Conservation (phyloP, 2,797 vertebrate genomes). For the Pelobates cultripes region DNA sequence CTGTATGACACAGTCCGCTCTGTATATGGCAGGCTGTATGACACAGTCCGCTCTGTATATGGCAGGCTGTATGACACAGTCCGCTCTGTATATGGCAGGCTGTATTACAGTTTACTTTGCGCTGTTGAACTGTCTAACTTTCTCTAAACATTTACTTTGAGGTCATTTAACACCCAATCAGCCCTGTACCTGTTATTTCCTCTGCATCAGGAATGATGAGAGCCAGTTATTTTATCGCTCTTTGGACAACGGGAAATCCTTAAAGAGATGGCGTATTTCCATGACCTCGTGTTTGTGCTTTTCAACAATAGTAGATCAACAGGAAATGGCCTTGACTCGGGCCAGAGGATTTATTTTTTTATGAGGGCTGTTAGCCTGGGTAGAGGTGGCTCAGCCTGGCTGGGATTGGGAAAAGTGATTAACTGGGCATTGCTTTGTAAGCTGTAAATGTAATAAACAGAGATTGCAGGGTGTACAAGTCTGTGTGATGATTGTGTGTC, state of each 20-base stretch:
- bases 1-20: no score
- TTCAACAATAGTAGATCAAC: conserved; percentile 63
- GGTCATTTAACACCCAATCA: neutral
- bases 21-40: no score
- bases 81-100: no score
- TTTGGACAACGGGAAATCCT: conserved; percentile 64
- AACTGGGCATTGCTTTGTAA: no score
- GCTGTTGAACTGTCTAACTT: neutral
- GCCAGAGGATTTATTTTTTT: conserved; percentile 10
- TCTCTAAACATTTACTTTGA: neutral
- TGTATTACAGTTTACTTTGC: no score
- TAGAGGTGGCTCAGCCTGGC: neutral
- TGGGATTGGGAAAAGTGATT: no score
- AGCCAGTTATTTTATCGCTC: neutral
- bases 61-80: no score
- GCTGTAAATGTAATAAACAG: no score
- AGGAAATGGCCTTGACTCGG: conserved; percentile 65
- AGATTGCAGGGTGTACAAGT: neutral
- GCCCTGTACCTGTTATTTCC: conserved; percentile 21
- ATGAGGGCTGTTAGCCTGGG: conserved; percentile 15
- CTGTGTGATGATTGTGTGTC: no score
- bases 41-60: no score
- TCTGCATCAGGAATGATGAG: neutral
- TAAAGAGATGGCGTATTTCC: conserved; percentile 52
- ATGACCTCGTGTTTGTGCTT: conserved; percentile 47